Conservation (phyloP, 2,888 invertebrate genomes). For the Drosophila mimica region DNA sequence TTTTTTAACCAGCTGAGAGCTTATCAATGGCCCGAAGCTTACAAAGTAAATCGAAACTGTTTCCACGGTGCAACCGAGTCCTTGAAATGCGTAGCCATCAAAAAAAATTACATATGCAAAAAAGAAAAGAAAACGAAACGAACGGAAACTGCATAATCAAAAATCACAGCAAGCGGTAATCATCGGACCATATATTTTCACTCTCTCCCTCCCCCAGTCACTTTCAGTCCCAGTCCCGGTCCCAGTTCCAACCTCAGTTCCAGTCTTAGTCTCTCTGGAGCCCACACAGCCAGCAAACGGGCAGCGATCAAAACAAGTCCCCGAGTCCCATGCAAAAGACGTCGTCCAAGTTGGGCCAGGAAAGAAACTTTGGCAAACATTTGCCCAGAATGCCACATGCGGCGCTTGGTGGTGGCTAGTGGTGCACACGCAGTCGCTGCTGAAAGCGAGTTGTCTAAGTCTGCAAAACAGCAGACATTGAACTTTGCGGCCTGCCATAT, state of each 20-base stretch:
- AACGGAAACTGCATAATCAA: constrained; percentile 79
- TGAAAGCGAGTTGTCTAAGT: constrained; percentile 66
- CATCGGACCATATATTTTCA: constrained; percentile 78
- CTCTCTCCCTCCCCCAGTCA: constrained; percentile 24
- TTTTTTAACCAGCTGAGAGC: constrained; percentile 32
- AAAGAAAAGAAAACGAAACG: constrained; percentile 51
- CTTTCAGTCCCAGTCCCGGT: background rate
- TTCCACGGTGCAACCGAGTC: constrained; percentile 56
- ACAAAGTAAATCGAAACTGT: constrained; percentile 39
- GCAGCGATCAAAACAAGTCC: constrained; percentile 75
- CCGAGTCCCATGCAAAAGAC: constrained; percentile 33
- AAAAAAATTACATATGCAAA: constrained; percentile 75
- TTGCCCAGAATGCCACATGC: constrained; percentile 57
- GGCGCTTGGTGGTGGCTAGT: constrained; percentile 31
- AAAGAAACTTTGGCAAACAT: constrained; percentile 47
- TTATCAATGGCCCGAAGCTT: constrained; percentile 37
- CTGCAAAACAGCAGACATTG: constrained; percentile 62
- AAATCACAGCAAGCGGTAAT: constrained; percentile 79
- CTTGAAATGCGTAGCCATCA: constrained; percentile 55
- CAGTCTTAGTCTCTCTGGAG: constrained; percentile 27
- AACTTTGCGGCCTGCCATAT: constrained; percentile 70
- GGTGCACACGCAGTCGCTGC: constrained; percentile 23
- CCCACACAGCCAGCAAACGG: constrained; percentile 67
- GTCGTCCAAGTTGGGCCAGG: constrained; percentile 27
- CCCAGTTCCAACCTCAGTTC: background rate